Base-by-base conservation (phyloP, 2,888 invertebrate genomes). In the Campopleginae sp. region DNA sequence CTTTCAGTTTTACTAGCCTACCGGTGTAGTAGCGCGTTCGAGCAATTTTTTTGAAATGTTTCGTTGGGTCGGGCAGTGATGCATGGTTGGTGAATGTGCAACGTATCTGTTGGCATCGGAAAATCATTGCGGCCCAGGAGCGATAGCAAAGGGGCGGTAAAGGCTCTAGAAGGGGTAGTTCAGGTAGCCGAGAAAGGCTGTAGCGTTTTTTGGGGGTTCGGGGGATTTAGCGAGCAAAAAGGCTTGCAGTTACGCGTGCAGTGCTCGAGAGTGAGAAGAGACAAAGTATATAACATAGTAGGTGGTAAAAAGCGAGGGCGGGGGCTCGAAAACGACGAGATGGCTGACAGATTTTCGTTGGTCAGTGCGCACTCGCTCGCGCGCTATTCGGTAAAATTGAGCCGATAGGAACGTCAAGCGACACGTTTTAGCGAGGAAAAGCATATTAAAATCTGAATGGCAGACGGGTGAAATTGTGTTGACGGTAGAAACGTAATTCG, bases 371-470 rank as follows among this genome's bases (percentile, higher is more conserved):
- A 76, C 76, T 70, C 80, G 84, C 78, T 80, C 80, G 87, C 78
- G 85, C 78, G 83, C 86, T 82, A 87, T 87, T 88, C 87, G 85
- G 83, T 87, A 87, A 88, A 88, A 87, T 88, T 87, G 87, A 86
- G 87, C 88, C 84, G 88, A 86, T 88, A 85, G 84, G 83, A 82
- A 88, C 85, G 87, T 86, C 88, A 88, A 88, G 85, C 87, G 89
- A 87, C 88, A 88, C 88, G 87, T 89, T 89, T 89, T 88, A 86
- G 86, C 86, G 87, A 84, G 85, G 88, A 86, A 89, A 90, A 91
- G 87, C 88, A 85, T 88, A 89, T 90, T 89, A 91, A 90, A 89
- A 89, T 89, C 87, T 87, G 87, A 88, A 89, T 88, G 86, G 87
- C 87, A 86, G 86, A 86, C 82, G 86, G 86, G 82, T 86, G 84